phyloP scores from a whole-genome alignment of 2,797 vertebrate genomes.

The Bradypodion pumilum region DNA sequence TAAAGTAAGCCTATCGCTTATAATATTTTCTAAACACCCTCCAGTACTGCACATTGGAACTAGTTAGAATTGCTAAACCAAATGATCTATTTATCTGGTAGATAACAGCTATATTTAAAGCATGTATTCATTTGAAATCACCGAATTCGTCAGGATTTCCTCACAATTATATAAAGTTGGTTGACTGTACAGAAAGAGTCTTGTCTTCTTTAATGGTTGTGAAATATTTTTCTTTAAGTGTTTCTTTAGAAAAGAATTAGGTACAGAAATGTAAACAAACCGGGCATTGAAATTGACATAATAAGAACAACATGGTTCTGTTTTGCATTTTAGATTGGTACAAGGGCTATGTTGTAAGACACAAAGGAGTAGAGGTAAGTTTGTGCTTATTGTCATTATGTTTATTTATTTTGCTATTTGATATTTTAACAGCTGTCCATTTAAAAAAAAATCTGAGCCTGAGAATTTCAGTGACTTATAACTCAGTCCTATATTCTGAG shows the following conservation, averaged over 20 bases:
- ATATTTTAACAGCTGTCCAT: neutral
- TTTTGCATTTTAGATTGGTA: conserved; percentile 86
- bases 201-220: neutral
- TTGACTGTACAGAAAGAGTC: neutral
- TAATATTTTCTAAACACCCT: neutral
- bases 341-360: conserved; percentile 86
- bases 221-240: too few species aligned
- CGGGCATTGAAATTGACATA: neutral
- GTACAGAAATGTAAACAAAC: neutral
- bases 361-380: conserved; percentile 86
- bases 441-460: neutral
- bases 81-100: neutral
- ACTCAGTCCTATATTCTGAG: neutral
- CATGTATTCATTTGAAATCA: neutral
- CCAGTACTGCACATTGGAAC: conserved; percentile 19
- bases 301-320: neutral
- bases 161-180: neutral
- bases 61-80: neutral
- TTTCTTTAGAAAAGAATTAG: neutral
- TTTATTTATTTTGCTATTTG: neutral
- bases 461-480: neutral
- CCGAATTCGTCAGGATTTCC: neutral
- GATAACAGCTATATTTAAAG: neutral
- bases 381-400: neutral
- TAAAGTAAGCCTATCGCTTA: neutral